Evolutionary conservation across 1,140 invertebrate genomes (phyloP).

Genomic region (Homalodisca vitripennis): DNA sequence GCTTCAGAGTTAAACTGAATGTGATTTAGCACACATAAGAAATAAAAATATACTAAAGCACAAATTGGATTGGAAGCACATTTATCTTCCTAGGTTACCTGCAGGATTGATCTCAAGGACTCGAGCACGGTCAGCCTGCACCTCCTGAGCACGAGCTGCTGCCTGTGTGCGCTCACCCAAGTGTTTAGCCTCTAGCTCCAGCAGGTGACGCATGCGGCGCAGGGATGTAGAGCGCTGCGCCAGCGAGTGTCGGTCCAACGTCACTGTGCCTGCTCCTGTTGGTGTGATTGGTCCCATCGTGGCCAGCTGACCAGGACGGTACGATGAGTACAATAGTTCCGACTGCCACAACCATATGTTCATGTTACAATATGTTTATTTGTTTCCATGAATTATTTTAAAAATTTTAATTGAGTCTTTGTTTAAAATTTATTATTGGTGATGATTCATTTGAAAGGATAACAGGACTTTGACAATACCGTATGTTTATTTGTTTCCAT

Average conservation of each 20-base stretch:
- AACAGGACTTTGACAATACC: too few relatives aligned
- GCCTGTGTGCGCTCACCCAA: conserved; percentile 37
- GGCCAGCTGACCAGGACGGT: conserved; percentile 39
- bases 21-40: too few relatives aligned
- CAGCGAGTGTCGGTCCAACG: conserved; percentile 35
- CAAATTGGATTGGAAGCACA: too few relatives aligned
- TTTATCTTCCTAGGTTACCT: conserved; percentile 49
- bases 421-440: too few relatives aligned
- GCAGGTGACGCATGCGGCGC: conserved; percentile 42
- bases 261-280: neutral
- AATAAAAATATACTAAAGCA: too few relatives aligned
- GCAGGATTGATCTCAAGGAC: conserved; percentile 44
- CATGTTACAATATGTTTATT: neutral
- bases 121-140: conserved; percentile 38
- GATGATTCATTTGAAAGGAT: too few relatives aligned
- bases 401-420: too few relatives aligned
- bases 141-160: conserved; percentile 24
- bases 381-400: too few relatives aligned
- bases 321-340: conserved; percentile 39
- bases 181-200: conserved; percentile 43
- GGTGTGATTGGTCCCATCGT: conserved; percentile 36
- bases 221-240: conserved; percentile 41
- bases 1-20: too few relatives aligned
- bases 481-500: too few relatives aligned
- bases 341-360: conserved; percentile 32